Base-by-base conservation (phyloP, 2,888 invertebrate genomes). In the Hedya salicella region DNA sequence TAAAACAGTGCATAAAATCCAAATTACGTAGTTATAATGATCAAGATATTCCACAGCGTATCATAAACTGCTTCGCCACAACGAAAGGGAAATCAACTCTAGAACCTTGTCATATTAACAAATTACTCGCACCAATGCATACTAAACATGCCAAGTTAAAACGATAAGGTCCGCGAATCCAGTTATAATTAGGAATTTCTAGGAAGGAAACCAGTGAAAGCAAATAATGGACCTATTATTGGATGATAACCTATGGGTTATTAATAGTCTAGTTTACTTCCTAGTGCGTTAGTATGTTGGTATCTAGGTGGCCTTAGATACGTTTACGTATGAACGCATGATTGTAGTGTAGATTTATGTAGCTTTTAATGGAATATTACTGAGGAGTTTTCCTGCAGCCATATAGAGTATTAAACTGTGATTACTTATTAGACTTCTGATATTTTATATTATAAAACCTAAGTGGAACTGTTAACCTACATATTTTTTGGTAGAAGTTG, bases 321-420 rank as follows among this genome's bases (percentile, higher is more conserved):
- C 21, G 14, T 49, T 8, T 36, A 11, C 2, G 36, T 36, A 36
- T 9, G 9, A 36, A 36, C 36, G 52, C 36, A 16, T 52, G 36
- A 52, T 19, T 52, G 52, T 30, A 5, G 17, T n/a, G 32, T 46
- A 19, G 32, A 57, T 57, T 46, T 16, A 46, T 32, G 30, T 57
- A 19, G 32, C 57, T 57, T 57, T 57, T 25, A 57, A 57, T 36
- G 57, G 57, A 57, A 57, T 57, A 46, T 44, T 32, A 57, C 46
- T 8, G 44, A n/a, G 32, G 4, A 32, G 57, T 32, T 57, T 46
- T 57, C 57, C 57, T 57, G 30, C 9, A 44, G 44, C 25, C 42
- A 8, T 56, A 3, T 42, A 30, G 42, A 30, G 56, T 56, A 49
- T 14, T 25, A 25, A 39, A 14, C 53, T 40, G 39, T 25, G 32